phyloP scores from a whole-genome alignment of 2,113 vertebrate genomes.

The Alethe castanea region DNA sequence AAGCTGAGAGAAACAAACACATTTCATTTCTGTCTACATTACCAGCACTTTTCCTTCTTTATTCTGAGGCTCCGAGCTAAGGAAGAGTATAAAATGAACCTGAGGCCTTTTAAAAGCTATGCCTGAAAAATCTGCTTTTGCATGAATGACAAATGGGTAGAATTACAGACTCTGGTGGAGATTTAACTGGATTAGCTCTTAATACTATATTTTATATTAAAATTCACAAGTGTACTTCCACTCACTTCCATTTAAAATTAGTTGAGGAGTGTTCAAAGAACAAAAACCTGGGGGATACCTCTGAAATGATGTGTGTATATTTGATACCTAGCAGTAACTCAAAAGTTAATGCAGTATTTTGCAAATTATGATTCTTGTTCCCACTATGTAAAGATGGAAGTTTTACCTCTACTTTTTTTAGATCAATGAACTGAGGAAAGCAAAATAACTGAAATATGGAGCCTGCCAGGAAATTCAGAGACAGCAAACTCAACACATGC shows the following conservation, averaged over 20 bases:
- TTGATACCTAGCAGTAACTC: not conserved
- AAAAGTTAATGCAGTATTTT: not conserved
- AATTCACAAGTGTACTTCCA: not conserved
- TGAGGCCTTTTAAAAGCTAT: not conserved
- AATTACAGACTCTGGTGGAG: not conserved
- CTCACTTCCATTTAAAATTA: not conserved
- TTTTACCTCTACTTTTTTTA: not conserved
- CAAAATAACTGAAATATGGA: not conserved
- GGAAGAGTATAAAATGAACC: not conserved
- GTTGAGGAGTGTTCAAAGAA: not conserved
- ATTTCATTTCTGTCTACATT: not conserved
- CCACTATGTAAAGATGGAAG: not conserved
- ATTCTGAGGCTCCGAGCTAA: not conserved
- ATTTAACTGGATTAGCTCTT: constrained; percentile 16
- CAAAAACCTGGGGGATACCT: not conserved
- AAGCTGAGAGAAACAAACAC: constrained; percentile 8
- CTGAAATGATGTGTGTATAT: not conserved
- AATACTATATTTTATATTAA: constrained; percentile 1
- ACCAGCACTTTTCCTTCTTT: not conserved
- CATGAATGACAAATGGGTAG: not conserved
- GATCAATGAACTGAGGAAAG: not conserved
- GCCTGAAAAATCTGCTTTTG: not conserved
- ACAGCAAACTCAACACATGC: not conserved
- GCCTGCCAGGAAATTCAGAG: not conserved
- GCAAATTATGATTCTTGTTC: not conserved